A percentile compares a stretch with the other conserved stretches of the same genome.
phyloP scores from a whole-genome alignment of 2,113 vertebrate genomes.

The Trinectes maculatus region DNA sequence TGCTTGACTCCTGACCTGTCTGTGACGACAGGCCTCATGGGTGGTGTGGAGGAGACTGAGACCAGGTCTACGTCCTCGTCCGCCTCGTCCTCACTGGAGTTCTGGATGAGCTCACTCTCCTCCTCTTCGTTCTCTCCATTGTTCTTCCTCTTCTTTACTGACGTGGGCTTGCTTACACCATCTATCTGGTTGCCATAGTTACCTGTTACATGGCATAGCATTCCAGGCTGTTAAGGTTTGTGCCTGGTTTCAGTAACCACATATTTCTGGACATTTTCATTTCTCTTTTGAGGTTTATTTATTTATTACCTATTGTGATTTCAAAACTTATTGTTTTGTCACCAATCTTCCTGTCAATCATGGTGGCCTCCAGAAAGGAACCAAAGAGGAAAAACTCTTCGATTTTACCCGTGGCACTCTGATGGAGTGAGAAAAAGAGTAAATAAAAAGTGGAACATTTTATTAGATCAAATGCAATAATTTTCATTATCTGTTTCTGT shows the following conservation, averaged over 20 bases:
- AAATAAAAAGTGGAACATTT: slow-evolving; percentile 16
- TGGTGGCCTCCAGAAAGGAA: slow-evolving; percentile 95
- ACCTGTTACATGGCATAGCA: slow-evolving; percentile 76
- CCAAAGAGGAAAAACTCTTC: slow-evolving; percentile 98
- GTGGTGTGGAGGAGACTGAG: slow-evolving; percentile 88
- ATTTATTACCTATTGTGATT: slow-evolving; percentile 98
- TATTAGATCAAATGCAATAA: neutral
- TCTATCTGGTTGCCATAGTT: slow-evolving; percentile 97
- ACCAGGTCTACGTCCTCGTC: slow-evolving; percentile 84
- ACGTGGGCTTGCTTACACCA: slow-evolving; percentile 82
- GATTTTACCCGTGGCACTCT: slow-evolving; percentile 92
- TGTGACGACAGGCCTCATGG: slow-evolving; percentile 91
- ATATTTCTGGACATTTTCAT: too few species aligned
- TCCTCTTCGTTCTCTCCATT: slow-evolving; percentile 88
- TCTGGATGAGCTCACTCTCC: slow-evolving; percentile 91
- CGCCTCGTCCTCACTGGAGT: slow-evolving; percentile 91
- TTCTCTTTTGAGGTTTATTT: slow-evolving; percentile 3
- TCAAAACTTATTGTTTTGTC: slow-evolving; percentile 95
- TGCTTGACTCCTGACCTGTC: slow-evolving; percentile 85
- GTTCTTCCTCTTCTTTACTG: slow-evolving; percentile 82
- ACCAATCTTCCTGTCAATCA: slow-evolving; percentile 96
- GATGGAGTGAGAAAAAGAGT: slow-evolving; percentile 12
- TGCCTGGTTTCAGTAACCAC: too few species aligned
- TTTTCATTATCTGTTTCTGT: neutral
- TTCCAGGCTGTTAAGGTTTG: neutral